Base-by-base conservation (phyloP, 1,140 invertebrate species). In the Acromyrmex charruanus region DNA sequence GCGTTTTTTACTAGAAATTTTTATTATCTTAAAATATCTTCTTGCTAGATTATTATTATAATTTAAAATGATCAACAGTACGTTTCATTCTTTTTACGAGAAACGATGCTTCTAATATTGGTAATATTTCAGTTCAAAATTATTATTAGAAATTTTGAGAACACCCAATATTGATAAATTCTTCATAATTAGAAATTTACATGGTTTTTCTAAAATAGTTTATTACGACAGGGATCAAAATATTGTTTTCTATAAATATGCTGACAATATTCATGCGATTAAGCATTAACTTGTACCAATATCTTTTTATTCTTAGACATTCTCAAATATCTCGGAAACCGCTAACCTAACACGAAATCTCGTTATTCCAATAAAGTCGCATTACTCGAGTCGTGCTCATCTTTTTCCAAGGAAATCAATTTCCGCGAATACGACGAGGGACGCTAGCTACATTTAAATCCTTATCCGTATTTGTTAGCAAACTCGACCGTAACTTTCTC, bases 381-480 rank as follows among this genome's bases (percentile, higher is more conserved):
- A 74, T 82, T 74, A 25, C 39, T 31, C 12, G 25, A 71, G 5
- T 74, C 7, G 61, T 21, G 16, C 35, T 71, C 65, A 84, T 59
- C 63, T 87, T 59, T 84, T 84, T 59, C 28, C 68, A 10, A n/a
- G 28, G 14, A 69, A 84, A 84, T 84, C 58, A 84, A 84, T 84
- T 84, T 84, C 39, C 80, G 44, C 81, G 86, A 87, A 63, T 55
- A 65, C 58, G 28, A 39, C 28, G 55, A 61, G 12, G 21, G 14
- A 59, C 9, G 51, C 31, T 53, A 31, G 86, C 14, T 35, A 65
- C 21, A 61, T 86, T 80, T 58, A 84, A 61, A 75, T 84, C 59
- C 63, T 77, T 55, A 51, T 66, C 49, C 68, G 55, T 39, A 77
- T 79, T 69, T 81, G 87, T 86, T 75, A 86, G 69, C 82, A 66